phyloP scores from a whole-genome alignment of 2,888 invertebrate genomes.

The Noctua pronuba region DNA sequence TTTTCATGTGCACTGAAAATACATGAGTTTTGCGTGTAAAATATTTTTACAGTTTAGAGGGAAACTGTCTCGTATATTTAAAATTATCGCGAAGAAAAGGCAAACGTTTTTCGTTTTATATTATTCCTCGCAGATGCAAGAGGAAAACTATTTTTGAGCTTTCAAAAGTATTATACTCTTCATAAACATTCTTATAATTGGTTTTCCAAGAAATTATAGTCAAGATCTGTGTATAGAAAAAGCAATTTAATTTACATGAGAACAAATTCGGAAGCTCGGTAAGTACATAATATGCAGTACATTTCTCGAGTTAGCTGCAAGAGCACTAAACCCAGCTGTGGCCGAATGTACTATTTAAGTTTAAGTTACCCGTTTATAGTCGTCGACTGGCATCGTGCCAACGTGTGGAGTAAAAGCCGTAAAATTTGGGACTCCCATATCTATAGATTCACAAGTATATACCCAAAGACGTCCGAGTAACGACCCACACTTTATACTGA shows the following conservation, averaged over 20 bases:
- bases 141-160: slow-evolving; percentile 4
- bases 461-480: slow-evolving; percentile 44
- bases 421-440: slow-evolving; percentile 63
- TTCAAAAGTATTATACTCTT: background rate
- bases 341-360: slow-evolving; percentile 66
- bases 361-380: slow-evolving; percentile 69
- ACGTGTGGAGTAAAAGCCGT: slow-evolving; percentile 61
- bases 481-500: slow-evolving; percentile 58
- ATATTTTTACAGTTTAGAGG: slow-evolving; percentile 31
- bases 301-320: slow-evolving; percentile 55
- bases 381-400: slow-evolving; percentile 69
- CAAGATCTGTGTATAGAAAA: slow-evolving; percentile 16
- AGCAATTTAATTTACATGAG: slow-evolving; percentile 39
- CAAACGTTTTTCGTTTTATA: slow-evolving; percentile 18
- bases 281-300: slow-evolving; percentile 29
- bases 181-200: slow-evolving; percentile 3
- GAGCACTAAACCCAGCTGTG: slow-evolving; percentile 61
- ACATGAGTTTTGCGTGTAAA: slow-evolving; percentile 21
- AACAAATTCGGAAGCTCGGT: slow-evolving; percentile 41
- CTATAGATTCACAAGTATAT: slow-evolving; percentile 57
- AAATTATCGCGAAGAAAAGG: slow-evolving; percentile 21
- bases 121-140: slow-evolving; percentile 28
- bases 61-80: slow-evolving; percentile 39
- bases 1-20: slow-evolving; percentile 36
- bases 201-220: slow-evolving; percentile 9